phyloP scores from a whole-genome alignment of 2,797 vertebrate genomes.

The Gastrophryne carolinensis region DNA sequence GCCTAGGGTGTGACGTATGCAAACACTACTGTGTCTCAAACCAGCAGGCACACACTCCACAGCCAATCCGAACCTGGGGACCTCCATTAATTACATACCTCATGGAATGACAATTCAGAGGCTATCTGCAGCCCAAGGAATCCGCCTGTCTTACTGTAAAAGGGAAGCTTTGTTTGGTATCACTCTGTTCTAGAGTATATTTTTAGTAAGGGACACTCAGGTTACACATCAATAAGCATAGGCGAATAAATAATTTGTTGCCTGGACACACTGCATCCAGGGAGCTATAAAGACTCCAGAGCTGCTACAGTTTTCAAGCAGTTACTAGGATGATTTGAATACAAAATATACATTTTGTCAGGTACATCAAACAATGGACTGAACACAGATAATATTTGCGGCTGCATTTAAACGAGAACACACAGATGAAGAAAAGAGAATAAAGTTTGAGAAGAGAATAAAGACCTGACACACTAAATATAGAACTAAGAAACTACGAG shows the following conservation, averaged over 20 bases:
- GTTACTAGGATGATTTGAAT: not conserved
- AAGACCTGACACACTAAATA: too few species aligned
- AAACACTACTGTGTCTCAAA: conserved; percentile 49
- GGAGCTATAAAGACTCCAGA: not conserved
- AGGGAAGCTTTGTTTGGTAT: conserved; percentile 28
- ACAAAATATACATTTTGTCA: too few species aligned
- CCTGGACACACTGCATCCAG: conserved; percentile 7
- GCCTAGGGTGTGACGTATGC: conserved; percentile 54
- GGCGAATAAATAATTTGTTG: conserved; percentile 17
- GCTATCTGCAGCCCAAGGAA: conserved; percentile 54
- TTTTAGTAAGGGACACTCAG: conserved; percentile 33
- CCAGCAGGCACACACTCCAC: conserved; percentile 44
- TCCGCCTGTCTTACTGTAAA: conserved; percentile 4
- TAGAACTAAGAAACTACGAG: too few species aligned
- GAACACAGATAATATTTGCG: too few species aligned
- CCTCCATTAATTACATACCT: conserved; percentile 49
- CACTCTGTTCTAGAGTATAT: conserved; percentile 21
- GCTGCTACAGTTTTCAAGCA: conserved; percentile 1
- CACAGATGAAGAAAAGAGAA: too few species aligned
- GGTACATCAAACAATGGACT: too few species aligned
- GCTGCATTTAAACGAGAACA: too few species aligned
- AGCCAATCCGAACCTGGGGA: conserved; percentile 51
- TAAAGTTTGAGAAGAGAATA: too few species aligned
- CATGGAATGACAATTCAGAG: conserved; percentile 44
- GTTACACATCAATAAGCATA: conserved; percentile 33